Base-by-base conservation (phyloP, 2,888 invertebrate species). In the Spodoptera exigua region DNA sequence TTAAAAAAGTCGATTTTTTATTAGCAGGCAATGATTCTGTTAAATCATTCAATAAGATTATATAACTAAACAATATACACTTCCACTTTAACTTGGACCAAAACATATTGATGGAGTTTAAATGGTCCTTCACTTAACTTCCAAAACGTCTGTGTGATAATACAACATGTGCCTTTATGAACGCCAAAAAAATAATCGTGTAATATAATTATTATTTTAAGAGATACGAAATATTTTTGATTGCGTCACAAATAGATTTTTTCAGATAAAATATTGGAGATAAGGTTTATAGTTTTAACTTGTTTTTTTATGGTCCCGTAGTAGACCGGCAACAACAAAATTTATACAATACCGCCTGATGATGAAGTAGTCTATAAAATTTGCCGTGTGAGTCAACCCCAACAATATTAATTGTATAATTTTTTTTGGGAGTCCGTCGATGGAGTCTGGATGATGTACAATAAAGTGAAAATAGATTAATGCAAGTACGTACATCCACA, bases 21-120 rank as follows among this genome's bases (percentile, higher is more conserved):
- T 4, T 27, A 27, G 27, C 7, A 9, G 90, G 89, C n/a, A 89
- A 74, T 1, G 86, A 84, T 69, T 82, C 83, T 14, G 76, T 78
- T 34, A 79, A 80, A 64, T 83, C 83, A 54, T 81, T 84, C 18
- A 86, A 62, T 49, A 84, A 32, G 41, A 84, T 51, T 52, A 84
- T 70, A 59, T 69, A 82, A 4, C 74, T 62, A 56, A 85, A 68
- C 18, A 88, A 66, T 51, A 79, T 55, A 17, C 81, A 80, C 69
- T 82, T 84, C 85, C 89, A 89, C 73, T 87, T 87, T 40, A 79
- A 78, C 70, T 82, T 87, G 47, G 75, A 81, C 83, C 87, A 79
- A 72, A 74, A 87, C 92, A 92, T 91, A 83, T 88, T 61, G 40
- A 27, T 18, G 37, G 32, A 36, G n/a, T 43, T 56, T 73, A 61